These are phyloP conservation scores for Crotalus helleri DNA, from an alignment of 2,113 vertebrate genomes.

Conservation along the genomic window DNA sequence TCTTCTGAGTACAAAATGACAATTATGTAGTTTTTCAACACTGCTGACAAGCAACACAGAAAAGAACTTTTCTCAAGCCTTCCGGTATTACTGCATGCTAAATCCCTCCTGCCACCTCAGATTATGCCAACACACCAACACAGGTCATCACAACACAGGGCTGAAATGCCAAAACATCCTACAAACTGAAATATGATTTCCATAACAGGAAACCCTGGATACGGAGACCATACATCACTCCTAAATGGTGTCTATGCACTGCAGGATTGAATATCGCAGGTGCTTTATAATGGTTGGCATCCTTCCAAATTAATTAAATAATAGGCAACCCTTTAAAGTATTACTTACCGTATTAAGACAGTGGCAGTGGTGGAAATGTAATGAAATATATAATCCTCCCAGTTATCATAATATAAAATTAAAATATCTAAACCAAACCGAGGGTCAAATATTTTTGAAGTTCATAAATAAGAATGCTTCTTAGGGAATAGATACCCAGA, in stretches of 20 bases:
- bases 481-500: not conserved
- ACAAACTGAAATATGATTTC: constrained; percentile 4
- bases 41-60: constrained; percentile 49
- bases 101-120: constrained; percentile 58
- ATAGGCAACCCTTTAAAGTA: not conserved
- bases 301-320: not conserved
- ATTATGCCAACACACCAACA: constrained; percentile 40
- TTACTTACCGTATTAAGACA: not conserved
- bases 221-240: not conserved
- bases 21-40: constrained; percentile 45
- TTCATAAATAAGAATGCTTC: not conserved
- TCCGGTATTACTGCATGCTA: constrained; percentile 51
- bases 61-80: constrained; percentile 62
- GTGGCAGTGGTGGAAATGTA: not conserved
- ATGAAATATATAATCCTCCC: not conserved
- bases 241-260: not conserved
- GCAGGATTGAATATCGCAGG: not conserved
- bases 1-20: constrained; percentile 58
- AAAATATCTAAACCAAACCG: not conserved
- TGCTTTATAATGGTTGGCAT: not conserved
- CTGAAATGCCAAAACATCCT: not conserved
- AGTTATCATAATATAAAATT: not conserved
- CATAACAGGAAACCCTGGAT: not conserved
- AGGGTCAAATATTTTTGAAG: not conserved
- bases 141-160: constrained; percentile 9